A percentile compares a stretch with the other conserved stretches of the same genome.
These are phyloP conservation scores for Eospalax fontanierii DNA, from an alignment of 2,797 vertebrate genomes.

Conservation along the genomic window DNA sequence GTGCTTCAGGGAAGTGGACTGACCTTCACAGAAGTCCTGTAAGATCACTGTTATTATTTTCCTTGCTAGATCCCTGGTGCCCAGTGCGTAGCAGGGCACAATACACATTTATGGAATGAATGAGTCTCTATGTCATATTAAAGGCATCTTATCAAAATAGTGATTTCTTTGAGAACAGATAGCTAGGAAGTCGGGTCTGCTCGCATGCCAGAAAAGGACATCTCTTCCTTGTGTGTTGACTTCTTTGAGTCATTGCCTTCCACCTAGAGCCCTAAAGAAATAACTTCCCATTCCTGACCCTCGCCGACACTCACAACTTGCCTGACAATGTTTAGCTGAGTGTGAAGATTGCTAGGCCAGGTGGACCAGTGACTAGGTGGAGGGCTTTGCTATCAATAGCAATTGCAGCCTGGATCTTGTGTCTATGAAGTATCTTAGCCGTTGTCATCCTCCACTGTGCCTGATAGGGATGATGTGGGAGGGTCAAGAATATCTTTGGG, in stretches of 20 bases:
- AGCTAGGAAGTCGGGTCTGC: neutral
- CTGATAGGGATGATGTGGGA: constrained; percentile 61
- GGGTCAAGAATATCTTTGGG: constrained; percentile 72
- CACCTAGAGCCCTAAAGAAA: neutral
- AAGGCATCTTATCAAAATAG: neutral
- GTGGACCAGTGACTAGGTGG: neutral
- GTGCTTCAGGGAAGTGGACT: neutral
- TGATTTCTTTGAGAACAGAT: neutral
- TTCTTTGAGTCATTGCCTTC: neutral
- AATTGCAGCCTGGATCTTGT: neutral
- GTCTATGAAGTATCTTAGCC: constrained; percentile 46
- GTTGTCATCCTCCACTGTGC: neutral
- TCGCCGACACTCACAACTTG: neutral
- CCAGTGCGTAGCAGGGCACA: neutral
- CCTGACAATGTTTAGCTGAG: neutral
- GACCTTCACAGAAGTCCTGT: neutral
- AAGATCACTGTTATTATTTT: neutral
- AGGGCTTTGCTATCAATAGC: neutral
- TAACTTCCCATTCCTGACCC: accelerated
- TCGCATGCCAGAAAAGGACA: neutral
- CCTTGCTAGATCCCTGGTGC: neutral
- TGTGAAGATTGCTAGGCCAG: neutral
- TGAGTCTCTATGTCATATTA: neutral
- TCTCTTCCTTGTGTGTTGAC: neutral
- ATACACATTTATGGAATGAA: neutral